A percentile compares a stretch with the other conserved stretches of the same genome.
phyloP scores from a whole-genome alignment of 2,888 invertebrate species.

The Mantis religiosa region DNA sequence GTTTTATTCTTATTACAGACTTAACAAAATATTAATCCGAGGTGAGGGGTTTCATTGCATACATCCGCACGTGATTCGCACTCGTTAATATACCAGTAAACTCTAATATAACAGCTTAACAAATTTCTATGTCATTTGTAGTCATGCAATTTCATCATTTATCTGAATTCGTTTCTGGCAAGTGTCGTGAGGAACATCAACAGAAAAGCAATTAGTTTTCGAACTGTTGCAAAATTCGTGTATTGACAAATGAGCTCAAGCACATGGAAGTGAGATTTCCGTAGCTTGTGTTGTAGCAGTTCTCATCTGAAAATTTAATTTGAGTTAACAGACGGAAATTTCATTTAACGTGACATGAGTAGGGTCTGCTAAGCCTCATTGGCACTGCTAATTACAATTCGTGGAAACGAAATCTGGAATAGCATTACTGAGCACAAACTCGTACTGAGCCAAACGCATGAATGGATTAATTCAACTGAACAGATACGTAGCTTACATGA shows the following conservation, averaged over 20 bases:
- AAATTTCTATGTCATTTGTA: too few species aligned
- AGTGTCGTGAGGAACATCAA: background rate
- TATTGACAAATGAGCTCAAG: background rate
- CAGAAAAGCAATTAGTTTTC: background rate
- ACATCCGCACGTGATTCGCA: too few species aligned
- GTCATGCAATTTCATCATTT: too few species aligned
- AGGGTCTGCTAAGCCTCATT: background rate
- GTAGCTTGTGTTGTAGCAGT: background rate
- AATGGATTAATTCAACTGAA: background rate
- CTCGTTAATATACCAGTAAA: too few species aligned
- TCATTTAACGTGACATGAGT: background rate
- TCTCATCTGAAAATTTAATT: background rate
- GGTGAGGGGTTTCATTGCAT: too few species aligned
- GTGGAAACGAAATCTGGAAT: background rate
- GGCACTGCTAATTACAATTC: background rate
- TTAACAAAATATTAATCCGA: too few species aligned
- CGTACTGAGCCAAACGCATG: background rate
- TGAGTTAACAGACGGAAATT: background rate
- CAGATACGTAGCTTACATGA: background rate
- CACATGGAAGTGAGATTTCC: background rate
- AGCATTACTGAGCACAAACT: background rate
- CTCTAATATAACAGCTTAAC: too few species aligned
- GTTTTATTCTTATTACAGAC: too few species aligned
- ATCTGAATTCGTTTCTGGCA: background rate
- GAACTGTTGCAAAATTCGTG: background rate